Percentiles rank a stretch among this genome's conserved stretches.
Evolutionary conservation across 1,140 invertebrate species (phyloP).

Genomic region (Gryon sp.): DNA sequence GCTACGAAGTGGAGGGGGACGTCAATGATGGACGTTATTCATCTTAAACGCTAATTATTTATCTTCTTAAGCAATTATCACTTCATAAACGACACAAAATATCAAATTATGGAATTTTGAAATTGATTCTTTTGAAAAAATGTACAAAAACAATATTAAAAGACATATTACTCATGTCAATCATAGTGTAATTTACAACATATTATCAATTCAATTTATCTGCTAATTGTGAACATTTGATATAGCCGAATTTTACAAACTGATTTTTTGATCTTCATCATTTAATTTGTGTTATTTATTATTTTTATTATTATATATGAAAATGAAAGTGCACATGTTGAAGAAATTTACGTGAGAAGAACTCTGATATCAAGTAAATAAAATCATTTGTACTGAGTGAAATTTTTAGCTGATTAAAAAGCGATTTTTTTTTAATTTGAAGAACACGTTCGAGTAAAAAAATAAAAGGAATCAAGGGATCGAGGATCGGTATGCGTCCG

Average conservation of each 20-base stretch:
- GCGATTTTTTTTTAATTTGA: slow-evolving; percentile 31
- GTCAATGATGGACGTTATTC: slow-evolving; percentile 74
- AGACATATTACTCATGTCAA: too few species aligned
- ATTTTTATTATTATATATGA: background rate
- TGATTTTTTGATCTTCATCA: too few species aligned
- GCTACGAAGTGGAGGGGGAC: slow-evolving; percentile 54
- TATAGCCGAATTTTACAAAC: slow-evolving; percentile 10
- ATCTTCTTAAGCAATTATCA: slow-evolving; percentile 51
- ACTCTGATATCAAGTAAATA: slow-evolving; percentile 1
- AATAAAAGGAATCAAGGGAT: slow-evolving; percentile 43
- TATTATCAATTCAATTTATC: slow-evolving; percentile 31
- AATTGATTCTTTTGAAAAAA: too few species aligned
- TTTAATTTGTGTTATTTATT: background rate
- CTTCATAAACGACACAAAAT: slow-evolving; percentile 17
- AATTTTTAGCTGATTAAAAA: slow-evolving; percentile 46
- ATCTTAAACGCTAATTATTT: slow-evolving; percentile 64
- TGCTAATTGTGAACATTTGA: background rate
- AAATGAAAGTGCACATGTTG: too few species aligned
- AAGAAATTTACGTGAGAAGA: background rate
- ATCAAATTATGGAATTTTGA: background rate
- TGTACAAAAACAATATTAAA: too few species aligned
- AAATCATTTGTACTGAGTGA: slow-evolving; percentile 17
- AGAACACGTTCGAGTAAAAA: slow-evolving; percentile 10
- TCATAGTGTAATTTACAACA: slow-evolving; percentile 10
- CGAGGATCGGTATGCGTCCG: slow-evolving; percentile 60